phyloP scores from a whole-genome alignment of 1,140 invertebrate genomes.

The Choristoneura fumiferana region DNA sequence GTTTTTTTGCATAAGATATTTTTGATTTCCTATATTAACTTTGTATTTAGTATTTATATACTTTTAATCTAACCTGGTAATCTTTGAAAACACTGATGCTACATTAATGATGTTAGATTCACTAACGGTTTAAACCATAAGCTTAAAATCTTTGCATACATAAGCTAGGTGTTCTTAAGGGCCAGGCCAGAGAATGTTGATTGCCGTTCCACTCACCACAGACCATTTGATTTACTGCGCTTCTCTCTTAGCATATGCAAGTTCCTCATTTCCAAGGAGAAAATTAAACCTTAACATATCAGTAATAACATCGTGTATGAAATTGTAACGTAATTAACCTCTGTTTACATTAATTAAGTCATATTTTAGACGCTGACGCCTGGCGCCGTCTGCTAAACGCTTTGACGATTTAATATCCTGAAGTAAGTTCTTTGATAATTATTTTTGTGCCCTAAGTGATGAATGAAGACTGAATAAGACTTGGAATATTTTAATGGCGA shows the following conservation, averaged over 20 bases:
- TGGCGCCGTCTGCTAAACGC: constrained; percentile 52
- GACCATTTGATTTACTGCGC: constrained; percentile 41
- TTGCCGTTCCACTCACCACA: constrained; percentile 46
- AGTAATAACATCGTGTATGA: background rate
- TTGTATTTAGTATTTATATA: too few relatives aligned
- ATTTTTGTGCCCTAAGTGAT: constrained; percentile 28
- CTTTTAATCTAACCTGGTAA: too few relatives aligned
- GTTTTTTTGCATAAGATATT: too few relatives aligned
- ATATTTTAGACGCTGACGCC: constrained; percentile 46
- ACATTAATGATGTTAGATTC: too few relatives aligned
- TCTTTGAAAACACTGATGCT: too few relatives aligned
- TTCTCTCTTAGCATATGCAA: constrained; percentile 28
- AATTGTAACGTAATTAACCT: background rate
- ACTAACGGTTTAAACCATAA: background rate
- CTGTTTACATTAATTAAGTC: constrained; percentile 53
- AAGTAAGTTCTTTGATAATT: constrained; percentile 41
- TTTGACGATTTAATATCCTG: constrained; percentile 55
- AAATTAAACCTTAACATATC: constrained; percentile 12
- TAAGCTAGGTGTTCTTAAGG: constrained; percentile 23
- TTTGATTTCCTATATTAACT: too few relatives aligned
- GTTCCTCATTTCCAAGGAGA: constrained; percentile 22
- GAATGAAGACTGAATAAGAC: too few relatives aligned
- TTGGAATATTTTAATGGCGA: too few relatives aligned
- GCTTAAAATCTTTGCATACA: background rate
- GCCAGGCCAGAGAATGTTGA: constrained; percentile 44